Conservation (phyloP, 2,113 vertebrate genomes). For the Pholis gunnellus region DNA sequence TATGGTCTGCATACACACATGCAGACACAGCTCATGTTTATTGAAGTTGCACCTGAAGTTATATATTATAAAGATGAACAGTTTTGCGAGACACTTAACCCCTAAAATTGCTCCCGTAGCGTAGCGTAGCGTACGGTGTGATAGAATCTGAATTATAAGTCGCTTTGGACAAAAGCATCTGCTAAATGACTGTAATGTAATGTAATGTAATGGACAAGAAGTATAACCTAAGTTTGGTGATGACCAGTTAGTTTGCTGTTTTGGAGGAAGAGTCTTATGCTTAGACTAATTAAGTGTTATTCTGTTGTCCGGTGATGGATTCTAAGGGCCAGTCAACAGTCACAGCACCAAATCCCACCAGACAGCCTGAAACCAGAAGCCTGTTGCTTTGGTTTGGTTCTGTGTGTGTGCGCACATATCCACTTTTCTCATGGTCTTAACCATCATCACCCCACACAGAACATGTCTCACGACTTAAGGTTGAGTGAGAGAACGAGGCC, state of each 20-base stretch:
- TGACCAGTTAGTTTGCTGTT: slow-evolving; percentile 14
- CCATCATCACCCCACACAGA: slow-evolving; percentile 42
- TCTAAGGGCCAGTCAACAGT: slow-evolving; percentile 48
- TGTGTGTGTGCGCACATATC: slow-evolving; percentile 10
- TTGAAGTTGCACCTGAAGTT: neutral
- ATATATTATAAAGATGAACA: neutral
- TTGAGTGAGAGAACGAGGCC: slow-evolving; percentile 34
- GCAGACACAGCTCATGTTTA: neutral
- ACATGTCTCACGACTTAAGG: slow-evolving; percentile 47
- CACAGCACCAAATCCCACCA: slow-evolving; percentile 61
- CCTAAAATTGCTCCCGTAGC: too few relatives aligned
- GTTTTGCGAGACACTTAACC: neutral
- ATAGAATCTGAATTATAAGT: too few relatives aligned
- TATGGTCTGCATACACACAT: neutral
- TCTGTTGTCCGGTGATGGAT: slow-evolving; percentile 45
- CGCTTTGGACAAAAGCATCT: too few relatives aligned
- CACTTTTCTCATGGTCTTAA: slow-evolving; percentile 35
- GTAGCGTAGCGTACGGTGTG: too few relatives aligned
- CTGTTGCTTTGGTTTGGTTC: slow-evolving; percentile 52
- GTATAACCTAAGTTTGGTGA: neutral
- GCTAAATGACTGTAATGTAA: too few relatives aligned
- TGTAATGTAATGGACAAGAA: neutral
- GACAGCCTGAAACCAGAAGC: slow-evolving; percentile 70
- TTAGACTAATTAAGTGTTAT: slow-evolving; percentile 39
- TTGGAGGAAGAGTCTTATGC: slow-evolving; percentile 23